Evolutionary conservation across 1,140 invertebrate species (phyloP).

Genomic region (Mylabris phalerata): DNA sequence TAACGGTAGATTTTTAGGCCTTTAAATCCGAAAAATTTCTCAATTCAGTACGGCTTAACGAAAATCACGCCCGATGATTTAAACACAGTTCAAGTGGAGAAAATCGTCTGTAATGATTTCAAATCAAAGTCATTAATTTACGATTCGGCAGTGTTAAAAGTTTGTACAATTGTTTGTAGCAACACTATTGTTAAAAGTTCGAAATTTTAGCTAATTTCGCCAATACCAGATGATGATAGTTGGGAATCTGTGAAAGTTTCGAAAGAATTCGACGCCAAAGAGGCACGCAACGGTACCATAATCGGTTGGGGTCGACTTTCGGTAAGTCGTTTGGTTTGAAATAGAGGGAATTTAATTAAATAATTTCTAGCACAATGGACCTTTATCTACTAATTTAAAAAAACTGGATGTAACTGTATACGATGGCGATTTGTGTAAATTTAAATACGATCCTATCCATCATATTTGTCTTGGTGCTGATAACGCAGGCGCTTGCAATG

Average conservation of each 20-base stretch:
- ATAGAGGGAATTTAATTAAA: not conserved
- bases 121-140: conserved; percentile 5
- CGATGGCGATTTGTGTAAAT: conserved; percentile 13
- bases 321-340: conserved; percentile 6
- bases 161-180: not conserved
- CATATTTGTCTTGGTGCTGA: conserved; percentile 22
- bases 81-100: conserved; percentile 15
- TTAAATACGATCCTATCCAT: conserved; percentile 7
- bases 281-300: conserved; percentile 13
- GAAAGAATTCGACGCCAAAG: conserved; percentile 11
- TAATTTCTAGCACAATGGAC: conserved; percentile 16
- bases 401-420: conserved; percentile 18
- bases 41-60: conserved; percentile 21
- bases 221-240: conserved; percentile 10
- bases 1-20: conserved; percentile 11
- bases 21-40: conserved; percentile 11
- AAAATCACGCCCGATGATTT: conserved; percentile 16
- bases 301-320: conserved; percentile 21
- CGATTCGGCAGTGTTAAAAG: conserved; percentile 22
- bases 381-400: conserved; percentile 14
- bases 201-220: conserved; percentile 4
- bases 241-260: conserved; percentile 19
- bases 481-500: conserved; percentile 20
- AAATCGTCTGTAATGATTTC: conserved; percentile 18
- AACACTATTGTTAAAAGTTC: not conserved